phyloP scores from a whole-genome alignment of 2,797 vertebrate species.

The Takifugu rubripes region DNA sequence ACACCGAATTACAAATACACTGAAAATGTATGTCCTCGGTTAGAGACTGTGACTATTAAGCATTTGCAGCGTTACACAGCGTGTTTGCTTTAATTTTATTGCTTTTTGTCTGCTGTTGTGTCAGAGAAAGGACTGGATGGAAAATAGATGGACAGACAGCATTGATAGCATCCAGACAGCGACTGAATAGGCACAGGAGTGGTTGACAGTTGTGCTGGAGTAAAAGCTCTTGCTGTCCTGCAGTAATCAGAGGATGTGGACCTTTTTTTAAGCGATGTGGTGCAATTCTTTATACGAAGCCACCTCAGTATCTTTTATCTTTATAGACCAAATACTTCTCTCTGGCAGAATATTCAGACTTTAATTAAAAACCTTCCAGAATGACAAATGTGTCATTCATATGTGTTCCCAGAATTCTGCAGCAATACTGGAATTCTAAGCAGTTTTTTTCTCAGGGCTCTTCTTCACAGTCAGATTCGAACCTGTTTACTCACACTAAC shows the following conservation, averaged over 20 bases:
- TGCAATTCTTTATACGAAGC: too few species aligned
- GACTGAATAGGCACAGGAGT: constrained; percentile 27
- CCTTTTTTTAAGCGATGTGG: too few species aligned
- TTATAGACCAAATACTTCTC: too few species aligned
- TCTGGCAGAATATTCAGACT: too few species aligned
- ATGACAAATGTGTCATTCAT: too few species aligned
- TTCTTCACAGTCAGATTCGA: constrained; percentile 26
- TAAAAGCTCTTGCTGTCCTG: constrained; percentile 10
- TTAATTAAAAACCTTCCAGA: too few species aligned
- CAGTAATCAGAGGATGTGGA: too few species aligned
- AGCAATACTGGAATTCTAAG: constrained; percentile 18
- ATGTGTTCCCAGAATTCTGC: too few species aligned
- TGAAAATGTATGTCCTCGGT: constrained; percentile 1
- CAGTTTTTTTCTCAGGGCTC: constrained; percentile 23
- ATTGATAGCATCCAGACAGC: constrained; percentile 1
- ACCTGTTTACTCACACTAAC: constrained; percentile 49
- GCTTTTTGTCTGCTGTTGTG: constrained; percentile 2
- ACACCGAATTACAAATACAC: constrained; percentile 7
- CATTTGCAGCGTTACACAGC: neutral
- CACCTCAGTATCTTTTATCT: too few species aligned
- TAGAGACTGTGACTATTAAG: constrained; percentile 4
- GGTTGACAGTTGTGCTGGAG: constrained; percentile 5
- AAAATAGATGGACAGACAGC: neutral
- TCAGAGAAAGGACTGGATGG: neutral
- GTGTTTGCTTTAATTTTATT: neutral